A percentile compares a stretch with the other conserved stretches of the same genome.
Evolutionary conservation across 2,797 vertebrate genomes (phyloP).

Genomic region (Tokudaia muenninki): DNA sequence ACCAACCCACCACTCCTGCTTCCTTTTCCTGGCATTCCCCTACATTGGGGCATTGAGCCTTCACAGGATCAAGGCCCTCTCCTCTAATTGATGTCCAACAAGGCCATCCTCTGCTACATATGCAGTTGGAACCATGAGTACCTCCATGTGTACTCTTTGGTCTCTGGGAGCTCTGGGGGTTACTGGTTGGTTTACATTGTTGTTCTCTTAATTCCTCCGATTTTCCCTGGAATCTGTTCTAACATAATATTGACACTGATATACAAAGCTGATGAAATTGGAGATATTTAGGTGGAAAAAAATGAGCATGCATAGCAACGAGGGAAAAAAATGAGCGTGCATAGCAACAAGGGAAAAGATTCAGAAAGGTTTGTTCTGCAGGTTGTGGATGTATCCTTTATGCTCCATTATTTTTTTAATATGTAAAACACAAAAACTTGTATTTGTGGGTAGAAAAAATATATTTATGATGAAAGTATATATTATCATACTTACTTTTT

Average conservation of each 20-base stretch:
- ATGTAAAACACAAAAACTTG: constrained; percentile 45
- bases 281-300: background rate
- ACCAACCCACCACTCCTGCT: no score
- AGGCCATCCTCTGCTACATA: no score
- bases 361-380: background rate
- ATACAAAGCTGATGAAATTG: background rate
- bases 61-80: no score
- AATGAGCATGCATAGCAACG: background rate
- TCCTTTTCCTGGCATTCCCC: no score
- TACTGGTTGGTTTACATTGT: no score
- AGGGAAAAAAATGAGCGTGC: background rate
- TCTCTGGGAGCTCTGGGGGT: no score
- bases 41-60: no score
- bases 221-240: background rate
- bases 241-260: background rate
- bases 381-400: background rate
- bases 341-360: background rate
- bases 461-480: background rate
- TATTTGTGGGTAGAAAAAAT: background rate
- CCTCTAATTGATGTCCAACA: no score
- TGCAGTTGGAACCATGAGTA: no score
- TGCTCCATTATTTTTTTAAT: background rate
- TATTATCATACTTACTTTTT: background rate
- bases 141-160: no score
- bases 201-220: background rate